phyloP scores from a whole-genome alignment of 2,888 invertebrate genomes.

The Melanostoma scalare region DNA sequence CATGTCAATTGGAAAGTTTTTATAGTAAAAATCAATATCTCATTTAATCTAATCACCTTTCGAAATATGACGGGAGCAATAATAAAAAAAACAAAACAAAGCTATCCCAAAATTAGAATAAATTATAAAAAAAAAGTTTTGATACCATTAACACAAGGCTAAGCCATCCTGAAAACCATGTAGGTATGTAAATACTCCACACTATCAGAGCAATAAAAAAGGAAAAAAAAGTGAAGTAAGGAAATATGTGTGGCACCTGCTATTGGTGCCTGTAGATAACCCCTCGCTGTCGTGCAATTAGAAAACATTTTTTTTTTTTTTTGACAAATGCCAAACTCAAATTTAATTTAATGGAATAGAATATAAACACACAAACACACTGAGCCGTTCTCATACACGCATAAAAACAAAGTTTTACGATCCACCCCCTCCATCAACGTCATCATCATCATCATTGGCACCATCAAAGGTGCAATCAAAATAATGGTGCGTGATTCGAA shows the following conservation, averaged over 20 bases:
- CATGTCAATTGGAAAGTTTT: slow-evolving; percentile 16
- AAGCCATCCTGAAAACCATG: slow-evolving; percentile 37
- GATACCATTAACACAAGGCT: slow-evolving; percentile 59
- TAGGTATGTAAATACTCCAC: slow-evolving; percentile 21
- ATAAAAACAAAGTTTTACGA: slow-evolving; percentile 35
- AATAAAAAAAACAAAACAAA: slow-evolving; percentile 28
- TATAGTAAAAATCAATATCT: slow-evolving; percentile 62
- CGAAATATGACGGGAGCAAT: slow-evolving; percentile 48
- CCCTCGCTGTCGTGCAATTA: slow-evolving; percentile 51
- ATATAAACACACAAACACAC: slow-evolving; percentile 25
- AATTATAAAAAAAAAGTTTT: slow-evolving; percentile 66
- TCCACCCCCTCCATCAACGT: slow-evolving; percentile 57
- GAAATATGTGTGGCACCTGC: slow-evolving; percentile 58
- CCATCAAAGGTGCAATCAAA: slow-evolving; percentile 73
- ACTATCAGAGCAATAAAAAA: slow-evolving; percentile 43
- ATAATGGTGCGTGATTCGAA: slow-evolving; percentile 72
- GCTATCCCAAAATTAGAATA: slow-evolving; percentile 65
- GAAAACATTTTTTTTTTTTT: slow-evolving; percentile 47
- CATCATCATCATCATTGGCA: slow-evolving; percentile 61
- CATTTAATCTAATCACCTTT: slow-evolving; percentile 66
- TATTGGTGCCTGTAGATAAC: slow-evolving; percentile 47
- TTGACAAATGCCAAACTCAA: slow-evolving; percentile 66
- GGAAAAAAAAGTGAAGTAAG: slow-evolving; percentile 43
- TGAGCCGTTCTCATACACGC: slow-evolving; percentile 8
- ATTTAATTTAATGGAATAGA: slow-evolving; percentile 59